A percentile compares a stretch with the other conserved stretches of the same genome.
Conservation (phyloP, 53 echinoderm and acorn worm species). For the Pentamera pediparva region DNA sequence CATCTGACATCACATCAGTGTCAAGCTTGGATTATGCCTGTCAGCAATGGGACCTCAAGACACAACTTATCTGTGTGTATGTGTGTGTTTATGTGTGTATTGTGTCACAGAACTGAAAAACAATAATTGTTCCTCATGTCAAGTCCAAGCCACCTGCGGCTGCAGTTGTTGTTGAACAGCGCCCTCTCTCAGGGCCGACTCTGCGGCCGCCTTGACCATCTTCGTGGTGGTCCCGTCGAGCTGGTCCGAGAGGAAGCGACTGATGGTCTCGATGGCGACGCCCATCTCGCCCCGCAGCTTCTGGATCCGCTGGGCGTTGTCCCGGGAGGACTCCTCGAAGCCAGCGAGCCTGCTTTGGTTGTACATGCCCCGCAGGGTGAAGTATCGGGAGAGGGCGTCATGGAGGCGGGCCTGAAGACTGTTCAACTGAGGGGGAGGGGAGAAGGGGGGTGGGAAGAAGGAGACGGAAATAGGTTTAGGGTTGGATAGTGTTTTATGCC, state of each 20-base stretch:
- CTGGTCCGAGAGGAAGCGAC: conserved; percentile 75
- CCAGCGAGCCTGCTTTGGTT: conserved; percentile 76
- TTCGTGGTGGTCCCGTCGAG: conserved; percentile 70
- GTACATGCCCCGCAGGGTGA: conserved; percentile 83
- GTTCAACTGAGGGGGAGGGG: conserved; percentile 52
- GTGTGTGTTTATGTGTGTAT: too few species aligned
- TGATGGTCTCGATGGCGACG: conserved; percentile 70
- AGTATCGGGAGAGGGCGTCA: conserved; percentile 73
- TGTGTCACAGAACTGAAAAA: too few species aligned
- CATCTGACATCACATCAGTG: too few species aligned
- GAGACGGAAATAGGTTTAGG: too few species aligned
- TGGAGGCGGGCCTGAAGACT: conserved; percentile 86
- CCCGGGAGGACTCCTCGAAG: conserved; percentile 75
- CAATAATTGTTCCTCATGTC: too few species aligned
- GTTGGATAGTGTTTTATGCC: too few species aligned
- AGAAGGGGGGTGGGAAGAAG: too few species aligned
- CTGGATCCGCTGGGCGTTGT: conserved; percentile 62
- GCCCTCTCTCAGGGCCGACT: conserved; percentile 30
- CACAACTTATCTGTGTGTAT: too few species aligned
- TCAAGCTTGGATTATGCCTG: too few species aligned
- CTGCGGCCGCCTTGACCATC: conserved; percentile 62
- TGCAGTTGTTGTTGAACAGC: too few species aligned
- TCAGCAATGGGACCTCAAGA: too few species aligned
- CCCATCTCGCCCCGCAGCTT: conserved; percentile 70
- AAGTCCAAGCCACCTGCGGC: too few species aligned